phyloP scores from a whole-genome alignment of 2,888 invertebrate species.

The Zygogramma bicolorata region DNA sequence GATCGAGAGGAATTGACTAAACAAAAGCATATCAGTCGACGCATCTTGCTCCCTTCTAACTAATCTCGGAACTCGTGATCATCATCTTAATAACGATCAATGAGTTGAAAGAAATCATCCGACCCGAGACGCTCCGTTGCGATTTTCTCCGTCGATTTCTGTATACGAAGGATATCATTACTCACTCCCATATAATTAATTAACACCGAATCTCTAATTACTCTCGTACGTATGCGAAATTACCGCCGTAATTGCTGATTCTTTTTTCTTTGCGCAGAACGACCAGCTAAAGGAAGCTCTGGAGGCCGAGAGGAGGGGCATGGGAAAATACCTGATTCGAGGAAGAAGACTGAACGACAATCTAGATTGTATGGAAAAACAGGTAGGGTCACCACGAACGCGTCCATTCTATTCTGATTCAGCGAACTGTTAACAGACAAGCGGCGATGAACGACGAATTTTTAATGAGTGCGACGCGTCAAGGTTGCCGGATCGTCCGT shows the following conservation, averaged over 20 bases:
- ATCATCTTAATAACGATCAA: background rate
- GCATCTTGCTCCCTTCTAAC: no score
- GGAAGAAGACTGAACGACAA: slow-evolving; percentile 39
- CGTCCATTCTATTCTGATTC: slow-evolving; percentile 10
- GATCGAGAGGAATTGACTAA: no score
- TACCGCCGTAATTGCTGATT: background rate
- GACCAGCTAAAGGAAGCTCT: slow-evolving; percentile 71
- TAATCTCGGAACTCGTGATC: background rate
- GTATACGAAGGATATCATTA: background rate
- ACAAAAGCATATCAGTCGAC: no score
- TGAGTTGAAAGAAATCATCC: background rate
- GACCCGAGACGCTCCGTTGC: background rate
- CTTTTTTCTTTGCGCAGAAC: slow-evolving; percentile 64
- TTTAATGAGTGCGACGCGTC: slow-evolving; percentile 1
- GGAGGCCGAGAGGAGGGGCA: slow-evolving; percentile 68
- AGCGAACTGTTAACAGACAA: slow-evolving; percentile 19
- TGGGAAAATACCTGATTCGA: slow-evolving; percentile 64
- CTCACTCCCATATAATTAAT: background rate
- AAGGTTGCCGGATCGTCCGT: slow-evolving; percentile 16
- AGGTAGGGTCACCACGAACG: slow-evolving; percentile 45
- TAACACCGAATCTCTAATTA: background rate
- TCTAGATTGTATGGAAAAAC: slow-evolving; percentile 46
- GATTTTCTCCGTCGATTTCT: background rate
- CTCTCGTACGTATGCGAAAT: background rate
- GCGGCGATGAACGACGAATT: slow-evolving; percentile 23